Percentiles rank a stretch among this genome's conserved stretches.
These are phyloP conservation scores for Pteropus rufus DNA, from an alignment of 2,797 vertebrate species.

Conservation along the genomic window DNA sequence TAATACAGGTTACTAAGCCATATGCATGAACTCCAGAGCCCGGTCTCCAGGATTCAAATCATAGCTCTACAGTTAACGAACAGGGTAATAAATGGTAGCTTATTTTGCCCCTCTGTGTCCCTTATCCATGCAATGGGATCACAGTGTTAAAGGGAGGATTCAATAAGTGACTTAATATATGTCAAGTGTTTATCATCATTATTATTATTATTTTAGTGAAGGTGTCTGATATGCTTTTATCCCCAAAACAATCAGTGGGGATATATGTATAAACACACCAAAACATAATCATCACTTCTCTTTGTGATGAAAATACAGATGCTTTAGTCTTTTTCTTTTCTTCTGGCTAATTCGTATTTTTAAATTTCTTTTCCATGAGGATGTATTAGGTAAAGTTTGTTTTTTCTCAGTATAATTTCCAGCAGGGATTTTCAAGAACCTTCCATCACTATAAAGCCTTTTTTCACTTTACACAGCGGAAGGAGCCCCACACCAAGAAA, in stretches of 20 bases:
- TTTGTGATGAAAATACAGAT: neutral
- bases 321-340: neutral
- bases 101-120: neutral
- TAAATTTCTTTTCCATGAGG: neutral
- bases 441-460: neutral
- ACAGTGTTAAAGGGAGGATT: neutral
- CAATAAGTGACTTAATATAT: neutral
- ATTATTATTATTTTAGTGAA: neutral
- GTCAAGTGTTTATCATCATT: neutral
- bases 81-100: accelerated
- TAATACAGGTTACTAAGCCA: neutral
- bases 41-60: neutral
- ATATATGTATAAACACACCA: neutral
- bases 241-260: neutral
- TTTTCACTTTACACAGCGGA: neutral
- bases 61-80: neutral
- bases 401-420: neutral
- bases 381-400: neutral
- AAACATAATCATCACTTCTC: neutral
- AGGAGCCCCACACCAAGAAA: neutral
- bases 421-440: neutral
- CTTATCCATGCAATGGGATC: neutral
- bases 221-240: neutral
- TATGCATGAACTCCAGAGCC: neutral
- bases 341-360: neutral